Percentiles rank a stretch among this genome's conserved stretches.
Conservation (phyloP, 2,797 vertebrate genomes). For the Muraenolepis orangiensis region DNA sequence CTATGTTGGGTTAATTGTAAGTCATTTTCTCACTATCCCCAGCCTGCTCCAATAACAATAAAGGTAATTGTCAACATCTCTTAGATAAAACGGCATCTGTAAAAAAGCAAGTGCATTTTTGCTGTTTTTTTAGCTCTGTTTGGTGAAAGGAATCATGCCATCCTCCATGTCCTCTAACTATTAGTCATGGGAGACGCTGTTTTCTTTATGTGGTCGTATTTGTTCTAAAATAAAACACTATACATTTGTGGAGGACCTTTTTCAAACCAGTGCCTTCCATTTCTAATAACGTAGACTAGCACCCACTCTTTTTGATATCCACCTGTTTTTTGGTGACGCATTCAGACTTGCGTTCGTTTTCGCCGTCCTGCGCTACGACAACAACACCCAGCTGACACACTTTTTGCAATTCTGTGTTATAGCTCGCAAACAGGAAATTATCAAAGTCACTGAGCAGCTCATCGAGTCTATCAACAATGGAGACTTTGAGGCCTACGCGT, state of each 20-base stretch:
- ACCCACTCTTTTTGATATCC: conserved; percentile 37
- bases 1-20: conserved; percentile 66
- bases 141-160: conserved; percentile 47
- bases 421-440: conserved; percentile 78
- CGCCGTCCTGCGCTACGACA: conserved; percentile 6
- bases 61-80: conserved; percentile 74
- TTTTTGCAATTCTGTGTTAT: conserved; percentile 50
- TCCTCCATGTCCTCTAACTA: conserved; percentile 55
- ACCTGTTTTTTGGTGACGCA: conserved; percentile 17
- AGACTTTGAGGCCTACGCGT: conserved; percentile 94
- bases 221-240: conserved; percentile 15
- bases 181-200: conserved; percentile 68
- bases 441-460: conserved; percentile 92
- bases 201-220: conserved; percentile 22
- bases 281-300: conserved; percentile 69
- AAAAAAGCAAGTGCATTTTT: conserved; percentile 61
- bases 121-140: conserved; percentile 56
- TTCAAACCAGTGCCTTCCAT: conserved; percentile 57
- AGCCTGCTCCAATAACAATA: conserved; percentile 81
- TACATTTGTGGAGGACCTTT: conserved; percentile 8
- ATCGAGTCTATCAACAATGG: conserved; percentile 89
- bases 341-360: conserved; percentile 17
- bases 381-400: neutral
- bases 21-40: conserved; percentile 72
- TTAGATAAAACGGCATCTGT: conserved; percentile 62